Evolutionary conservation across 1,140 invertebrate species (phyloP).

Genomic region (Leptestheria dahalacensis): DNA sequence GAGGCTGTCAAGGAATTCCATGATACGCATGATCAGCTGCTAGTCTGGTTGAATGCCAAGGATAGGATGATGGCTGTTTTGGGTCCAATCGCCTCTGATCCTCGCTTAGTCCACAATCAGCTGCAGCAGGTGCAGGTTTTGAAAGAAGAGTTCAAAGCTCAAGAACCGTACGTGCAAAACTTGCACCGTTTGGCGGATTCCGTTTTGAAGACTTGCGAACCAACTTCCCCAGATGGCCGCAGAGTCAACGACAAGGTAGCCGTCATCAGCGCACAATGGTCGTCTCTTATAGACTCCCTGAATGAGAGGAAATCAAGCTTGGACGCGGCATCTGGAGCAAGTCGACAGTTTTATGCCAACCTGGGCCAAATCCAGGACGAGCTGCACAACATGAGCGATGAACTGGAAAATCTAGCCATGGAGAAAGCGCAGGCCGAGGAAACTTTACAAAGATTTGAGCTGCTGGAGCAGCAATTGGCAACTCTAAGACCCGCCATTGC

Average conservation of each 20-base stretch:
- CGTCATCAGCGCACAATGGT: conserved; percentile 45
- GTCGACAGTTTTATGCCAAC: conserved; percentile 75
- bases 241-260: conserved; percentile 44
- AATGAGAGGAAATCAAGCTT: conserved; percentile 71
- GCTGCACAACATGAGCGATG: conserved; percentile 70
- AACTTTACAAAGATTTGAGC: conserved; percentile 58
- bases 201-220: conserved; percentile 51
- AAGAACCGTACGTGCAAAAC: conserved; percentile 74
- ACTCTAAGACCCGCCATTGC: conserved; percentile 69
- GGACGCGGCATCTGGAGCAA: conserved; percentile 72
- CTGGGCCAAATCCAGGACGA: conserved; percentile 60
- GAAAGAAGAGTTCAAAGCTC: conserved; percentile 32
- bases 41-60: conserved; percentile 79
- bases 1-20: conserved; percentile 85
- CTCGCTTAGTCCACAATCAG: conserved; percentile 84
- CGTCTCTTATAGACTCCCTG: conserved; percentile 56
- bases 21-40: conserved; percentile 69
- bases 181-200: conserved; percentile 62
- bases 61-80: conserved; percentile 87
- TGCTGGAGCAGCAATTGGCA: conserved; percentile 68
- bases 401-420: conserved; percentile 62
- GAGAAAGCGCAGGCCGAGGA: conserved; percentile 64
- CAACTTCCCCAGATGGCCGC: conserved; percentile 53
- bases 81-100: conserved; percentile 85
- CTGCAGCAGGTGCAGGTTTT: conserved; percentile 67